Base-by-base conservation (phyloP, 2,113 vertebrate species). In the Triplophysa dalaica region DNA sequence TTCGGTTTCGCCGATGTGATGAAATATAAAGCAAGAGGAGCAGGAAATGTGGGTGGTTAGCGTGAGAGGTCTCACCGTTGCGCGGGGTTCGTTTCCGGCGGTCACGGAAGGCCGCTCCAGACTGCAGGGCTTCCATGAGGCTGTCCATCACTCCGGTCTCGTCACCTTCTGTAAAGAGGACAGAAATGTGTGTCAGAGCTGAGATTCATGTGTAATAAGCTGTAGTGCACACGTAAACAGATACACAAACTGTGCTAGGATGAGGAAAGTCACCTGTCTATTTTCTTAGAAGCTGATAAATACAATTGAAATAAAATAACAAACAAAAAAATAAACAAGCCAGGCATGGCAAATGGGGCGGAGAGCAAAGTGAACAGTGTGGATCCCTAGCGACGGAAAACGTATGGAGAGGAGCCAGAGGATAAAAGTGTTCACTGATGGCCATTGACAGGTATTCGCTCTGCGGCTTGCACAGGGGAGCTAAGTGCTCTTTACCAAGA, bases 71-170 rank as follows among this genome's bases (percentile, higher is more conserved):
- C 81, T 84, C 89, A 93, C 93, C 92, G 12, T 88, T 92, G 65
- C 96, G 94, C 0, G 97, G 96, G 69, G 91, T 95, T 72, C 97
- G 92, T 94, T 98, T 99, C 93, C 98, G 90, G 3, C 98, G 94
- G 90, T 99, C 96, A 48, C 98, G 89, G 94, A 99, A 99, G 0
- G 97, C 97, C n/a, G 95, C 98, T 86, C 98, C 98, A 2, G 98
- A 98, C 85, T 99, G 97, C 77, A 99, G 87, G 68, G 98, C 97
- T 87, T 99, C 97, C 86, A 99, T 95, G 87, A 99, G 91, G 70
- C 95, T 98, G 91, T 99, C 98, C 97, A 99, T 99, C 90, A 99
- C 97, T 16, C 98, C 98, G 0, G 95, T 99, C 91, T 98, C 97
- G 77, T 98, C 96, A 82, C 98, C 98, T 85, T 99, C 98, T 99